Base-by-base conservation (phyloP, 1,140 invertebrate genomes). In the Cepaea nemoralis region DNA sequence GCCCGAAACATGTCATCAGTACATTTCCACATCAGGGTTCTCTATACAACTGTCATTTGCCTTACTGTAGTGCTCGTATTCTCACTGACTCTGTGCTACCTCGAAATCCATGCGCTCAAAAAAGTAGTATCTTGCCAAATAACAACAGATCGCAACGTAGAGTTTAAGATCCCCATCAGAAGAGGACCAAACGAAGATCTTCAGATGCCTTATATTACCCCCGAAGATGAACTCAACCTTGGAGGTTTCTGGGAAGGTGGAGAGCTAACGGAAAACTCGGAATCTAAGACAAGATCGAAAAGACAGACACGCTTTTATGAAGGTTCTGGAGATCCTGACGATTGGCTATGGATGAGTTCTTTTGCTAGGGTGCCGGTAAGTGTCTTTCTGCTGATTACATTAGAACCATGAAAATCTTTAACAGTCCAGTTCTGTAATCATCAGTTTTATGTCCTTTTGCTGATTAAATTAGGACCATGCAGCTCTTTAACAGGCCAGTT, bases 321-420 rank as follows among this genome's bases (percentile, higher is more conserved):
- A 63, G 75, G 75, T 8, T 77, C 75, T 14, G 77, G 77, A 8
- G 37, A 35, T n/a, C 63, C 59, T 19, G 59, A 67, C 19, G 77
- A 78, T 35, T 78, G 77, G 77, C 27, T 63, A 24, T 78, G 77
- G 77, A 78, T 78, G 77, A 69, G 39, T 39, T 69, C 77, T 22
- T 78, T 45, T 31, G 77, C 66, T 24, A 67, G 77, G 35, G 63
- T 78, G 1, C 77, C 77, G 24, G 77, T 78, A 48, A 78, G 77
- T 75, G 16, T n/a, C n/a, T n/a, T n/a, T n/a, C n/a, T n/a, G n/a
- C n/a, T n/a, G n/a, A n/a, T n/a, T n/a, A n/a, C n/a, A n/a, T n/a
- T n/a, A n/a, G n/a, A n/a, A n/a, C n/a, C n/a, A n/a, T n/a, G n/a
- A n/a, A n/a, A n/a, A n/a, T n/a, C n/a, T n/a, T n/a, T n/a, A n/a